phyloP scores from a whole-genome alignment of 2,888 invertebrate genomes.

The Octonoba sinensis region DNA sequence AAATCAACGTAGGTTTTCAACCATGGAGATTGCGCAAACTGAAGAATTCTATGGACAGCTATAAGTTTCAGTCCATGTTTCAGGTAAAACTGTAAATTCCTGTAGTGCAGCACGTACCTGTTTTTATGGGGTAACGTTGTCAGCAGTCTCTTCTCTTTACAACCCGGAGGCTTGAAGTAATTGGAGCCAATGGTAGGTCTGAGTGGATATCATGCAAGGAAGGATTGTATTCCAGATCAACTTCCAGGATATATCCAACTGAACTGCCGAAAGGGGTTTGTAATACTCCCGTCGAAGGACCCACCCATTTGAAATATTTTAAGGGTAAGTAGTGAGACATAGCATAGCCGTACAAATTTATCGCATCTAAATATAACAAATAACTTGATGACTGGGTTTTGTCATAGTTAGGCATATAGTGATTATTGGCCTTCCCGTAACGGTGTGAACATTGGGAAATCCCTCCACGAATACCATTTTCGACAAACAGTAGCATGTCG shows the following conservation, averaged over 20 bases:
- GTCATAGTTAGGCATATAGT: slow-evolving; percentile 37
- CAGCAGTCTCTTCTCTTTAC: no score
- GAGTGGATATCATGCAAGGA: no score
- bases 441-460: slow-evolving; percentile 38
- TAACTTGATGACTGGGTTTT: no score
- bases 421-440: slow-evolving; percentile 46
- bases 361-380: slow-evolving; percentile 57
- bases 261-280: not conserved
- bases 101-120: no score
- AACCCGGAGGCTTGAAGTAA: no score
- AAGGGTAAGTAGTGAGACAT: slow-evolving; percentile 45
- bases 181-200: no score
- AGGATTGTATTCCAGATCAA: slow-evolving; percentile 27
- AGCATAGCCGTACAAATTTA: slow-evolving; percentile 65
- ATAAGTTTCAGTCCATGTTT: no score
- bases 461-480: slow-evolving; percentile 65
- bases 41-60: no score
- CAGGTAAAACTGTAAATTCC: no score
- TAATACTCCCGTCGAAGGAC: not conserved
- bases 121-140: no score
- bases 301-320: slow-evolving; percentile 38
- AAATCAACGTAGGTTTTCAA: slow-evolving; percentile 59
- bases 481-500: slow-evolving; percentile 67
- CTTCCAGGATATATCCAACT: slow-evolving; percentile 34
- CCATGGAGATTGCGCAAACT: slow-evolving; percentile 40